These are phyloP conservation scores for Aporrectodea caliginosa DNA, from an alignment of 1,140 invertebrate species.

Conservation along the genomic window DNA sequence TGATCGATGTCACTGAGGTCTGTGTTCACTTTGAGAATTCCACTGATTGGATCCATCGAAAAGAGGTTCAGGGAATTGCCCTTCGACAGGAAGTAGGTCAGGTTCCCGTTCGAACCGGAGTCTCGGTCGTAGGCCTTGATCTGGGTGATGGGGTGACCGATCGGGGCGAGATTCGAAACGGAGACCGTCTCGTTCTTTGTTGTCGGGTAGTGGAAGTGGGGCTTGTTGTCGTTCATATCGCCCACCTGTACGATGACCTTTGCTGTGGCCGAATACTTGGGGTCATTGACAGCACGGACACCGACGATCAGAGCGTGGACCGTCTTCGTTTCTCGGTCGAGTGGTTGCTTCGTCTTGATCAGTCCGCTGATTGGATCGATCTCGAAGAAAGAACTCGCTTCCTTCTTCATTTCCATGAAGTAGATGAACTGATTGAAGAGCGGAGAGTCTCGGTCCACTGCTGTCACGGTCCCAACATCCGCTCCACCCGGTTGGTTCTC, in stretches of 20 bases:
- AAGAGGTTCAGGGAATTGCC: slow-evolving; percentile 1
- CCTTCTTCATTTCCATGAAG: slow-evolving; percentile 9
- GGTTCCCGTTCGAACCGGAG: not conserved
- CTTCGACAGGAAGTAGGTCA: slow-evolving; percentile 15
- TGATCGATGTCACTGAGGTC: not conserved
- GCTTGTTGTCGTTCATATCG: slow-evolving; percentile 33
- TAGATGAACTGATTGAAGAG: slow-evolving; percentile 20
- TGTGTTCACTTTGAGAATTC: slow-evolving; percentile 11
- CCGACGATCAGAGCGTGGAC: slow-evolving; percentile 14
- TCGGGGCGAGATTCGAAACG: not conserved
- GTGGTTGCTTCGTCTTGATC: slow-evolving; percentile 19
- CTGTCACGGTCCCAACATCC: slow-evolving; percentile 11
- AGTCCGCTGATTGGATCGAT: slow-evolving; percentile 21
- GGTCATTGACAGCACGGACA: not conserved
- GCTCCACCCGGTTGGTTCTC: slow-evolving; percentile 21
- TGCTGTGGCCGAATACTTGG: not conserved
- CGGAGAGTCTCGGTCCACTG: slow-evolving; percentile 12
- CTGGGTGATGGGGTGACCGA: not conserved
- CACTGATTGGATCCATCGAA: not conserved
- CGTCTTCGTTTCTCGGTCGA: slow-evolving; percentile 21
- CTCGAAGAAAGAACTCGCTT: slow-evolving; percentile 1
- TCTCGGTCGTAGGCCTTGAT: slow-evolving; percentile 10
- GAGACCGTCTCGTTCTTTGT: slow-evolving; percentile 32
- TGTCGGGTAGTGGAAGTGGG: slow-evolving; percentile 19
- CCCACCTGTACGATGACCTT: slow-evolving; percentile 22